Evolutionary conservation across 2,797 vertebrate genomes (phyloP).

Genomic region (Halcyon chelicuti): DNA sequence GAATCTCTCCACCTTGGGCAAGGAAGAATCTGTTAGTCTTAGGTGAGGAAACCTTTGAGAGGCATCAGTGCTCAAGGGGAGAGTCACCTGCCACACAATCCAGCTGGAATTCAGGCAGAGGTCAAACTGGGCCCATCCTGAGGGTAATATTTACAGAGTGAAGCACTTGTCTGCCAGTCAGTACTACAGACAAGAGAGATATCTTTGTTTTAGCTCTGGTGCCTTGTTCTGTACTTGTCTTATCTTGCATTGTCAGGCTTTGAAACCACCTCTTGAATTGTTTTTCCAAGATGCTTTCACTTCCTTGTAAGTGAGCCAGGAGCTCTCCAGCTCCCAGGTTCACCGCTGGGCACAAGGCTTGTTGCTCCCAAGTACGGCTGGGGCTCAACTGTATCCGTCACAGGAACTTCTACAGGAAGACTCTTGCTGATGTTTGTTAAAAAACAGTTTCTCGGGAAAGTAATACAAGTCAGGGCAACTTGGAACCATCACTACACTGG

Average conservation of each 20-base stretch:
- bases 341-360: not conserved
- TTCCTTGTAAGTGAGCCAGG: not conserved
- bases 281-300: not conserved
- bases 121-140: not conserved
- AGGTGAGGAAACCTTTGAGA: not conserved
- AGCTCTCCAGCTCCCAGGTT: not conserved
- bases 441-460: not conserved
- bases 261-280: not conserved
- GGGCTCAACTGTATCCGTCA: not conserved
- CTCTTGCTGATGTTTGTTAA: not conserved
- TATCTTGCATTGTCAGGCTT: not conserved
- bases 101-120: not conserved
- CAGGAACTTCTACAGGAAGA: not conserved
- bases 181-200: not conserved
- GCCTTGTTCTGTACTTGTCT: not conserved
- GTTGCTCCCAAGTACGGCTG: not conserved
- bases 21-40: not conserved
- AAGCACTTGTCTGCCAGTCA: not conserved
- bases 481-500: not conserved
- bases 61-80: not conserved
- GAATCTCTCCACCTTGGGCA: not conserved
- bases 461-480: fast-evolving
- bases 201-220: not conserved
- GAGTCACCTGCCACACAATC: not conserved
- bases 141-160: not conserved